These are phyloP conservation scores for Sebastes baramenuke DNA, from an alignment of 2,797 vertebrate species.

Conservation along the genomic window DNA sequence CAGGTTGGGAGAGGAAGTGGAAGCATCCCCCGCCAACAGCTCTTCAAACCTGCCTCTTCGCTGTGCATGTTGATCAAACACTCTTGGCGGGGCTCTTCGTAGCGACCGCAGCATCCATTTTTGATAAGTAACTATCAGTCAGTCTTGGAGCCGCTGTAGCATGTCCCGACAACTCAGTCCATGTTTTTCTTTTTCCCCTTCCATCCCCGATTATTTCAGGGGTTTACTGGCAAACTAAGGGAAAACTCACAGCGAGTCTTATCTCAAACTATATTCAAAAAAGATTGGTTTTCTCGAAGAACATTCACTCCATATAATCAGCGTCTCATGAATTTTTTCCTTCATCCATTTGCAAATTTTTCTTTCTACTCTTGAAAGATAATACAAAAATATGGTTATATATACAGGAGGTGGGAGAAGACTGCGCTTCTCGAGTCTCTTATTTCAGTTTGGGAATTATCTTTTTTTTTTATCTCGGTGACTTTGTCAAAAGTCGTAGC, in stretches of 20 bases:
- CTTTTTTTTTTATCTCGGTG: conserved; percentile 59
- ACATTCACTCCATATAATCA: conserved; percentile 75
- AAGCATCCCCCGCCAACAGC: conserved; percentile 21
- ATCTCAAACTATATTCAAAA: conserved; percentile 61
- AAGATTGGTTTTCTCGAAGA: conserved; percentile 70
- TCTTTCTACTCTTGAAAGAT: conserved; percentile 69
- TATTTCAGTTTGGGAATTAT: conserved; percentile 71
- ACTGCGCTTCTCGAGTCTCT: conserved; percentile 72
- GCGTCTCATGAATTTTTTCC: conserved; percentile 74
- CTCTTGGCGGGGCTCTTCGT: conserved; percentile 35
- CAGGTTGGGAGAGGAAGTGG: conserved; percentile 26
- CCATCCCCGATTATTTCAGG: conserved; percentile 49
- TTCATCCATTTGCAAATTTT: conserved; percentile 76
- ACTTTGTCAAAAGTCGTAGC: conserved; percentile 65
- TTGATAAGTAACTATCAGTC: conserved; percentile 48
- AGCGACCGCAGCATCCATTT: conserved; percentile 53
- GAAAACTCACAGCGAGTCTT: conserved; percentile 66
- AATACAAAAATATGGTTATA: conserved; percentile 83
- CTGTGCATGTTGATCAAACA: conserved; percentile 44
- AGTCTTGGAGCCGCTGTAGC: conserved; percentile 52
- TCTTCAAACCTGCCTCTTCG: conserved; percentile 26
- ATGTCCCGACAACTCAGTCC: conserved; percentile 53
- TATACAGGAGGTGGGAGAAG: conserved; percentile 78
- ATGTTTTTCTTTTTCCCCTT: conserved; percentile 2
- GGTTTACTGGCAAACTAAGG: conserved; percentile 67